Conservation (phyloP, 2,888 invertebrate genomes). For the Stenurella melanura region DNA sequence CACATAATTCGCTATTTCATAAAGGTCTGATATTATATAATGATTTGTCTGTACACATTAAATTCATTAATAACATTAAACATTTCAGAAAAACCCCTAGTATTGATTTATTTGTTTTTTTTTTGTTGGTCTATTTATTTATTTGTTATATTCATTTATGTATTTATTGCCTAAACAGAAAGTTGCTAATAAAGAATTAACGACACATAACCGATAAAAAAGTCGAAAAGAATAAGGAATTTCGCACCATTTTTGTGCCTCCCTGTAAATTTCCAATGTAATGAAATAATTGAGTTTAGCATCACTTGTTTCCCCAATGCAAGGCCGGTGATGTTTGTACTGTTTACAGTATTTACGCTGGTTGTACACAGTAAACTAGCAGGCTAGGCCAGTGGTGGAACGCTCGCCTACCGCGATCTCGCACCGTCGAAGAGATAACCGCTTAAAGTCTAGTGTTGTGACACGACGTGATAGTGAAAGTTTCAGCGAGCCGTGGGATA, state of each 20-base stretch:
- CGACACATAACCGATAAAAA: background rate
- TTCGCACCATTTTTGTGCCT: conserved; percentile 7
- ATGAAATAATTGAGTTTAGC: conserved; percentile 20
- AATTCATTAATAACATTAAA: too few species aligned
- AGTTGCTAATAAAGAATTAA: too few species aligned
- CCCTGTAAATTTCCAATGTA: conserved; percentile 20
- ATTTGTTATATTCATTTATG: too few species aligned
- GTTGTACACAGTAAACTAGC: conserved; percentile 42
- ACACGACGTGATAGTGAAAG: conserved; percentile 33
- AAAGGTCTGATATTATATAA: too few species aligned
- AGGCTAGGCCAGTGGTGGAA: conserved; percentile 40
- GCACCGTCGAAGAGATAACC: background rate
- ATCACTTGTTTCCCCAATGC: conserved; percentile 45
- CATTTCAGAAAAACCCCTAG: too few species aligned
- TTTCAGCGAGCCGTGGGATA: conserved; percentile 16
- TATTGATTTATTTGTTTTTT: too few species aligned
- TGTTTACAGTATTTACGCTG: conserved; percentile 44
- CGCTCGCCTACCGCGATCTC: conserved; percentile 16
- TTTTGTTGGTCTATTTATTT: too few species aligned
- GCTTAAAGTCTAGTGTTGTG: background rate
- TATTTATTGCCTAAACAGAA: too few species aligned
- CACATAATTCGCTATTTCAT: too few species aligned
- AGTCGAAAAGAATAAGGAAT: background rate
- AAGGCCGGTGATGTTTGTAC: conserved; percentile 49
- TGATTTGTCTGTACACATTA: too few species aligned